phyloP scores from a whole-genome alignment of 37 sponge, comb jelly and placozoan genomes.

The Lycopodina hypogea region DNA sequence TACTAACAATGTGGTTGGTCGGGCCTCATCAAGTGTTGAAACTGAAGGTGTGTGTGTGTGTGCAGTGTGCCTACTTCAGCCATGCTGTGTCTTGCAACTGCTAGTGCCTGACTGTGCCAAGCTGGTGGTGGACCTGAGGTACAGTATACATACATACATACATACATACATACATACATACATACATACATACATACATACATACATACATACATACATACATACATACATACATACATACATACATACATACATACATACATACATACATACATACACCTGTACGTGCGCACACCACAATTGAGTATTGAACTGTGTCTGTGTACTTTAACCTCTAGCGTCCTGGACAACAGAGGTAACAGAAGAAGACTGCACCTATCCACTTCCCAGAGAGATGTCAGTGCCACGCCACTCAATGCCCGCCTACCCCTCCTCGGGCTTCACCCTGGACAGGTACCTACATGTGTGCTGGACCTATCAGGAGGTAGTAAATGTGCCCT shows the following conservation, averaged over 20 bases:
- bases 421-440: constrained; percentile 49
- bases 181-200: neutral
- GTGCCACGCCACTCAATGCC: constrained; percentile 69
- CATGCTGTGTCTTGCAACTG: constrained; percentile 61
- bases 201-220: neutral
- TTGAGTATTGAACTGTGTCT: too few species aligned
- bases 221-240: neutral
- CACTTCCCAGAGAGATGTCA: constrained; percentile 58
- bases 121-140: constrained; percentile 65
- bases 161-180: neutral
- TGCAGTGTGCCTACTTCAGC: constrained; percentile 73
- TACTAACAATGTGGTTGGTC: too few species aligned
- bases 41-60: neutral
- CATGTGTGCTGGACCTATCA: too few species aligned
- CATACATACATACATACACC: too few species aligned
- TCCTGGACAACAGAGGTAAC: constrained; percentile 46
- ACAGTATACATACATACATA: neutral
- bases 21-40: neutral
- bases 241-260: too few species aligned
- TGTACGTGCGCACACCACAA: neutral
- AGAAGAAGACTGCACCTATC: constrained; percentile 73
- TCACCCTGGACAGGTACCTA: neutral
- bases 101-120: constrained; percentile 30
- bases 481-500: too few species aligned
- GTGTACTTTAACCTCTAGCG: too few species aligned